Percentiles rank a stretch among this genome's conserved stretches.
phyloP scores from a whole-genome alignment of 30 jellyfish, hydroid and myxozoan genomes.

The Cassiopea xamachana region DNA sequence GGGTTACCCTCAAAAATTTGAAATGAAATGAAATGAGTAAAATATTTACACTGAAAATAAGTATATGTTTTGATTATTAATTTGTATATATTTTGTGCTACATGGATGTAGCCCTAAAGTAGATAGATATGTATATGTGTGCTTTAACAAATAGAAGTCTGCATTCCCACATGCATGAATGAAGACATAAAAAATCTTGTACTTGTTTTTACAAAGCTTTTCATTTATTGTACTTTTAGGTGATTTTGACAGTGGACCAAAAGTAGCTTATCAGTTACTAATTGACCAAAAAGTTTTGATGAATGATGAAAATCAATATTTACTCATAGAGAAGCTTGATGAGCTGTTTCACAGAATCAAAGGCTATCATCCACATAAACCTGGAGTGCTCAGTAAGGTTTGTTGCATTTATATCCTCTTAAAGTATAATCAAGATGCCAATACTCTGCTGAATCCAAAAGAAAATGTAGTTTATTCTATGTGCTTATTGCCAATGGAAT shows the following conservation, averaged over 20 bases:
- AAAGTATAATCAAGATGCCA: not conserved
- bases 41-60: too few species aligned
- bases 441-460: not conserved
- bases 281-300: conserved; percentile 46
- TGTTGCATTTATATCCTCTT: not conserved
- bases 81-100: too few species aligned
- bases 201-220: too few species aligned
- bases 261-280: conserved; percentile 57
- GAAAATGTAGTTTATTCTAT: not conserved
- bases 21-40: too few species aligned
- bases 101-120: too few species aligned
- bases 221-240: not conserved
- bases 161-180: too few species aligned
- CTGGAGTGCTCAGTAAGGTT: conserved; percentile 65
- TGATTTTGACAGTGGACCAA: conserved; percentile 55
- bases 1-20: too few species aligned
- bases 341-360: conserved; percentile 55
- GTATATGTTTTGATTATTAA: too few species aligned
- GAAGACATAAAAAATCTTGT: too few species aligned
- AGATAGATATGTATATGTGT: too few species aligned
- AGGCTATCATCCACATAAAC: conserved; percentile 61
- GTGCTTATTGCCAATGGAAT: too few species aligned
- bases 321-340: conserved; percentile 61
- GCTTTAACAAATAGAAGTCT: too few species aligned
- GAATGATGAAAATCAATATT: conserved; percentile 67